Evolutionary conservation across 2,888 invertebrate genomes (phyloP), one percentile per base, ranked within the genome.

Genomic region (Bombylius major): DNA sequence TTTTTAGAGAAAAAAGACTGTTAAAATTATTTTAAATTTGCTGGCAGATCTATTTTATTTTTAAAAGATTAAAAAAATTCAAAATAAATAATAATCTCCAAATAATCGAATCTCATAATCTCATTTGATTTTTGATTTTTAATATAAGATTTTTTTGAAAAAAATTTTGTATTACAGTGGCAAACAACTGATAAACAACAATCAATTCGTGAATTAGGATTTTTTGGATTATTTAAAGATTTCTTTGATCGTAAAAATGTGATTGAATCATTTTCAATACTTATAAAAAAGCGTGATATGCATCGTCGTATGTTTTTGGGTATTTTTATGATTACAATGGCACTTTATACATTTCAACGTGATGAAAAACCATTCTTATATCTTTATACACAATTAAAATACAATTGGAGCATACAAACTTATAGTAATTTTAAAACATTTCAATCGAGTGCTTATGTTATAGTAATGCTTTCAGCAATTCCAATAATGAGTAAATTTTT

Each of bases 361-460:
- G 91, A 91, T 67, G 91, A 92, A 66, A 83, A 82, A 60, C 82
- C 81, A 31, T 84, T 87, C 66, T 78, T 85, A 65, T 89, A 83
- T 63, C 70, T 91, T 51, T 92, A 88, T 67, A 84, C 88, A 0
- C 80, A 81, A 53, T 75, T 81, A 44, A 83, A 83, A 45, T 86
- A 90, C 65, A 70, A 81, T 56, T 91, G 91, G 90, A 78, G 81
- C 50, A 76, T 84, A 2, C 73, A 77, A 0, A 76, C 78, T 12
- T 89, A 80, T 67, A 91, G 90, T 65, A 77, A 80, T 61, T 91
- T 88, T 64, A 78, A 82, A 64, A 87, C 87, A 0, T 86, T 83
- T 63, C 81, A 86, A 61, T 87, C 86, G 42, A 71, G 80, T 0
- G 76, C 85, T 1, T 89, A 85, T 67, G 87, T 88, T 36, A 62